Percentiles rank a stretch among this genome's conserved stretches.
These are phyloP conservation scores for Drymonia ruficornis DNA, from an alignment of 2,888 invertebrate genomes.

Conservation along the genomic window DNA sequence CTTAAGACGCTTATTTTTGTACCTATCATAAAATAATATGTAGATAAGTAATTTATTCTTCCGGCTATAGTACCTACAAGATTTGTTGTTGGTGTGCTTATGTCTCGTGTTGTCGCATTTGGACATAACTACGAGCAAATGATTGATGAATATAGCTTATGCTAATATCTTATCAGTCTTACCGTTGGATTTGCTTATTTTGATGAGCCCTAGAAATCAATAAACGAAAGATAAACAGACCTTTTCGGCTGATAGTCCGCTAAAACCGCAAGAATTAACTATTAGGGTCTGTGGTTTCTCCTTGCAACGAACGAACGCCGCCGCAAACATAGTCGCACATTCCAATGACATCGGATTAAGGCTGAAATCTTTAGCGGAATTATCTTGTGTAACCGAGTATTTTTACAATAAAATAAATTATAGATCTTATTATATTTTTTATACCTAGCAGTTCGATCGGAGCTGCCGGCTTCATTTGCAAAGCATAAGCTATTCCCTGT, in stretches of 20 bases:
- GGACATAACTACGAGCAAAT: too few species aligned
- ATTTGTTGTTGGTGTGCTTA: too few species aligned
- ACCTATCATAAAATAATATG: too few species aligned
- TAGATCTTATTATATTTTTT: neutral
- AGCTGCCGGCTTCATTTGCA: conserved; percentile 78
- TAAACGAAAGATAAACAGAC: conserved; percentile 35
- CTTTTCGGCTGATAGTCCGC: conserved; percentile 80
- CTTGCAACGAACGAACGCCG: conserved; percentile 83
- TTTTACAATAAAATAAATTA: neutral
- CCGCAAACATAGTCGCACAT: conserved; percentile 85
- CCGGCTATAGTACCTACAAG: too few species aligned
- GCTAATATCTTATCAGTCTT: too few species aligned
- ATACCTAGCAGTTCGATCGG: conserved; percentile 74
- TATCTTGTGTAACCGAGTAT: neutral
- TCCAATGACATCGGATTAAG: conserved; percentile 86
- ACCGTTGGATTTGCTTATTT: too few species aligned
- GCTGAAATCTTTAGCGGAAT: conserved; percentile 75
- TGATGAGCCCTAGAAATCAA: neutral
- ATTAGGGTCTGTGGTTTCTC: conserved; percentile 82
- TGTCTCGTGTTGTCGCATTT: too few species aligned
- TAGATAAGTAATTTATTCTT: too few species aligned
- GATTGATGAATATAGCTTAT: too few species aligned
- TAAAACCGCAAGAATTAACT: conserved; percentile 82
- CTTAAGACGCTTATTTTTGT: too few species aligned
- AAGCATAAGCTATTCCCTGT: conserved; percentile 81